phyloP scores from a whole-genome alignment of 2,113 vertebrate genomes.

The Solea solea region DNA sequence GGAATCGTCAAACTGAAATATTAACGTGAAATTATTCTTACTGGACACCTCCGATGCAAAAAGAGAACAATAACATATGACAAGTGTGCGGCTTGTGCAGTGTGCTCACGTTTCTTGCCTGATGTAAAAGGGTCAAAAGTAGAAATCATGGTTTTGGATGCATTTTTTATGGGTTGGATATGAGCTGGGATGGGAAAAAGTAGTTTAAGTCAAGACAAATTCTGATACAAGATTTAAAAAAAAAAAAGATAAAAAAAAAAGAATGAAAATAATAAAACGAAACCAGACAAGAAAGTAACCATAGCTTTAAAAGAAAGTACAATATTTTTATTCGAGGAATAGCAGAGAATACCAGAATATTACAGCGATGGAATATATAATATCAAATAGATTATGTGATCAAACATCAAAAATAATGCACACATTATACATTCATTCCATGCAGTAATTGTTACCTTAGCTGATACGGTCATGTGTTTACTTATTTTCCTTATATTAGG shows the following conservation, averaged over 20 bases:
- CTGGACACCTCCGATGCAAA: constrained; percentile 39
- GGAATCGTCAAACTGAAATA: constrained; percentile 42
- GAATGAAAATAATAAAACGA: neutral
- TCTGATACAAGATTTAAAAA: constrained; percentile 8
- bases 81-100: neutral
- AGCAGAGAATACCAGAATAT: neutral
- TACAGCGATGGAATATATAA: neutral
- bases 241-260: constrained; percentile 11
- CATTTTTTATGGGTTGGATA: constrained; percentile 55
- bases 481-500: neutral
- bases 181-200: constrained; percentile 23
- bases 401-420: constrained; percentile 42
- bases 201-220: constrained; percentile 7
- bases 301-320: constrained; percentile 7
- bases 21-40: constrained; percentile 49
- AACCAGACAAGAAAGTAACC: neutral
- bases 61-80: constrained; percentile 34
- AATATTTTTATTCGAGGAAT: constrained; percentile 13
- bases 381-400: constrained; percentile 56
- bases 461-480: constrained; percentile 24
- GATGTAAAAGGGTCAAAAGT: constrained; percentile 56
- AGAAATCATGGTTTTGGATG: constrained; percentile 31
- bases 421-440: constrained; percentile 19
- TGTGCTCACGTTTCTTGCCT: constrained; percentile 19
- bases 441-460: constrained; percentile 19